Evolutionary conservation across 1,140 invertebrate genomes (phyloP).

Genomic region (Trichonephila inaurata): DNA sequence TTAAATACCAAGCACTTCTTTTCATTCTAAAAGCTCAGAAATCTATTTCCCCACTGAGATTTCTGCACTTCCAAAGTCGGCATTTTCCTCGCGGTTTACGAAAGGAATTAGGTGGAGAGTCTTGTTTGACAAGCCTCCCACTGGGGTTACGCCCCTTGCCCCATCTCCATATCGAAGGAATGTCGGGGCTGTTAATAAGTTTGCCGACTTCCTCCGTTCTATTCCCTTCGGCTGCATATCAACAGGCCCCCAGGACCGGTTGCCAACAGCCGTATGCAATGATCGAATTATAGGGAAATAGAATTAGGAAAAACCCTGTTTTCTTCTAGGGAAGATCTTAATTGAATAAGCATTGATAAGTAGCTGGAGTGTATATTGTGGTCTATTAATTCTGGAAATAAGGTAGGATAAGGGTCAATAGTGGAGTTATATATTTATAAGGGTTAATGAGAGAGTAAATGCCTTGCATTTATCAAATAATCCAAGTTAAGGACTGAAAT

Average conservation of each 20-base stretch:
- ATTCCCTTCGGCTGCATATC: neutral
- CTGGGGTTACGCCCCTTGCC: neutral
- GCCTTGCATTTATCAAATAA: neutral
- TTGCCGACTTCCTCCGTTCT: neutral
- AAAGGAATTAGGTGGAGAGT: constrained; percentile 40
- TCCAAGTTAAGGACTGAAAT: neutral
- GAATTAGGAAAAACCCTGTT: constrained; percentile 10
- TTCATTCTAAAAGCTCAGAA: neutral
- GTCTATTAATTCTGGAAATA: constrained; percentile 9
- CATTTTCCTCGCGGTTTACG: neutral
- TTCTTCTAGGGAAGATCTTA: neutral
- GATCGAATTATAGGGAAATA: constrained; percentile 37
- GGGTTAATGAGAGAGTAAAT: neutral
- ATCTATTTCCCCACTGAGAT: neutral
- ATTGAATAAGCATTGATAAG: constrained; percentile 36
- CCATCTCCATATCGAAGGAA: constrained; percentile 44
- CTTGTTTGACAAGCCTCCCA: constrained; percentile 24
- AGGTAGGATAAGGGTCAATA: neutral
- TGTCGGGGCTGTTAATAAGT: constrained; percentile 45
- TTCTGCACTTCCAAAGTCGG: neutral
- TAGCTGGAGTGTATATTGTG: neutral
- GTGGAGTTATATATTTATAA: neutral
- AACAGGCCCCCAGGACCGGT: constrained; percentile 24
- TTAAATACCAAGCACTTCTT: too few relatives aligned
- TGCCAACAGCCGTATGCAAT: constrained; percentile 12